A percentile compares a stretch with the other conserved stretches of the same genome.
Evolutionary conservation across 2,888 invertebrate genomes (phyloP).

Genomic region (Empis livida): DNA sequence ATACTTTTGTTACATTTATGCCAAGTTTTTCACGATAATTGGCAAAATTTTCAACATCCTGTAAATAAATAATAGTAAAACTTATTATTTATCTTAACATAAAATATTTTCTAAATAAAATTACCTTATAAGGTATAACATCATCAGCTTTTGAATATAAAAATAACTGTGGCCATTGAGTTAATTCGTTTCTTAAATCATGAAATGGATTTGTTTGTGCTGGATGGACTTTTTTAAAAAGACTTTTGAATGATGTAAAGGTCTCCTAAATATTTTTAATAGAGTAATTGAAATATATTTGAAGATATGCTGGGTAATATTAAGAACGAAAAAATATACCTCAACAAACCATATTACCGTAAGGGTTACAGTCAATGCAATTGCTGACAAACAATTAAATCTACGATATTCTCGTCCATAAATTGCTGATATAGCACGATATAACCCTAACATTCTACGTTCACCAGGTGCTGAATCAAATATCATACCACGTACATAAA

Average conservation of each 20-base stretch:
- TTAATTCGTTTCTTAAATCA: slow-evolving; percentile 43
- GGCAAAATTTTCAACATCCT: slow-evolving; percentile 56
- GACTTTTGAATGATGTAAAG: slow-evolving; percentile 30
- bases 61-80: slow-evolving; percentile 13
- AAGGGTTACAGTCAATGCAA: slow-evolving; percentile 34
- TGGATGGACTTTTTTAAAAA: slow-evolving; percentile 31
- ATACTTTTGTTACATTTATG: slow-evolving; percentile 44
- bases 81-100: too few relatives aligned
- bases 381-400: slow-evolving; percentile 43
- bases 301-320: too few relatives aligned
- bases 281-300: too few relatives aligned
- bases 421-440: slow-evolving; percentile 47
- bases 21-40: slow-evolving; percentile 44
- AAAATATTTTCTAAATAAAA: too few relatives aligned
- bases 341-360: slow-evolving; percentile 48
- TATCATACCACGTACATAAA: slow-evolving; percentile 46
- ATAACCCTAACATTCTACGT: slow-evolving; percentile 41
- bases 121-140: slow-evolving; percentile 47
- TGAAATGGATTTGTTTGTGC: slow-evolving; percentile 45
- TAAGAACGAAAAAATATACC: slow-evolving; percentile 26
- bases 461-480: slow-evolving; percentile 61
- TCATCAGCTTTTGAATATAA: slow-evolving; percentile 59
- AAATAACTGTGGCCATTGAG: slow-evolving; percentile 55
- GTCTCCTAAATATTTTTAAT: slow-evolving; percentile 28
- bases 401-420: slow-evolving; percentile 41